Evolutionary conservation across 2,113 vertebrate genomes (phyloP), one percentile per base, ranked within the genome.

Genomic region (Myanophis thanlyinensis): DNA sequence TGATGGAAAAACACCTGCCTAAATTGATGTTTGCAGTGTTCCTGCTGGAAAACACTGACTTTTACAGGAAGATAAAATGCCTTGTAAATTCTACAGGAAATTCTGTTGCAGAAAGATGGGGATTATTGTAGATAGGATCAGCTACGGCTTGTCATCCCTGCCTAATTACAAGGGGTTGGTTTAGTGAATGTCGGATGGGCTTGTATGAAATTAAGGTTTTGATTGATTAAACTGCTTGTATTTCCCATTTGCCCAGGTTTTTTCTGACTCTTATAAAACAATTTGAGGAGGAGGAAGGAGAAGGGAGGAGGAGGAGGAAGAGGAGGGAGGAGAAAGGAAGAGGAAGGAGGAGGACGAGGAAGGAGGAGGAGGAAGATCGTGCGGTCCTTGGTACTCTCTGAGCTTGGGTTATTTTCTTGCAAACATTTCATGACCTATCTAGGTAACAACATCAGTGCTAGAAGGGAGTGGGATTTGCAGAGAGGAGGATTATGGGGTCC

Each of bases 201-300:
- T 96, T 93, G 89, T 94, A 87, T 49, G 56, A 96, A 97, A 97
- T 97, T 94, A 95, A 97, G 93, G 73, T 93, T 97, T 96, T 96
- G 92, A 97, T 96, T 98, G 96, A 97, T 89, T 86, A 95, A 92
- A 93, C 93, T 92, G 90, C 59, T 96, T 96, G 94, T 97, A 95
- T 95, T 95, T 91, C 93, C 91, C 84, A 62, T 96, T 91, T 97
- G 95, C 89, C 30, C 91, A 90, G 85, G 94, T 97, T 95, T 94
- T 96, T 97, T n/a, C n/a, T 97, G 96, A 96, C 73, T 92, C 47
- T 91, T 92, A 89, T 62, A 62, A 62, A 62, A 12, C 30, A 67
- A n/a, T 67, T 67, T 25, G 56, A 27, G 2, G 8, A 59, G 25
- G 56, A 27, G 3, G 8, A 59, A 9, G 54, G 10, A 7, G 18